Evolutionary conservation across 2,888 invertebrate species (phyloP).

Genomic region (Chrysolina haemoptera): DNA sequence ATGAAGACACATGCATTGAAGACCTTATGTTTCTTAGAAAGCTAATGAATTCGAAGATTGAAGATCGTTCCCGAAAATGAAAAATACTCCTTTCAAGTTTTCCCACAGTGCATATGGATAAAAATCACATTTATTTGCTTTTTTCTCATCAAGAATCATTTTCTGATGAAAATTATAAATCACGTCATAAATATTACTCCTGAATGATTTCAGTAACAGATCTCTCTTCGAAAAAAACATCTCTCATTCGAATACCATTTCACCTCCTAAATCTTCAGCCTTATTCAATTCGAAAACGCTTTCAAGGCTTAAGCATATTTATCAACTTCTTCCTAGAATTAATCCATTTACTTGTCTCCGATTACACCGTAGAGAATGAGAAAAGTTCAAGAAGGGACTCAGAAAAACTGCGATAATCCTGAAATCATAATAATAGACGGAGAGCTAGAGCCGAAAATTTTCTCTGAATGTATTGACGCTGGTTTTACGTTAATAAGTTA

Average conservation of each 20-base stretch:
- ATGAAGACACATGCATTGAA: too few relatives aligned
- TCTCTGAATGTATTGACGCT: too few relatives aligned
- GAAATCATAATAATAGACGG: constrained; percentile 27
- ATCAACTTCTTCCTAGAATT: constrained; percentile 10
- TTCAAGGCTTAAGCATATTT: constrained; percentile 11
- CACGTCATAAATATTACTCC: neutral
- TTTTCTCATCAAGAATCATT: too few relatives aligned
- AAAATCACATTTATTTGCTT: too few relatives aligned
- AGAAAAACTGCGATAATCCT: constrained; percentile 17
- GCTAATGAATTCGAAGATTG: too few relatives aligned
- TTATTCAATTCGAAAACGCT: constrained; percentile 23
- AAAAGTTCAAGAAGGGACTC: constrained; percentile 23
- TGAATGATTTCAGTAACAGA: neutral
- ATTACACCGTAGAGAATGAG: constrained; percentile 30
- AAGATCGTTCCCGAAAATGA: too few relatives aligned
- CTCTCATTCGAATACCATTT: neutral
- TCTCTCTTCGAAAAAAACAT: neutral
- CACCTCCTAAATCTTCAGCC: neutral
- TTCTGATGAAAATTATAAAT: neutral
- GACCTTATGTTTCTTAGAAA: too few relatives aligned
- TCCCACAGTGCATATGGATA: too few relatives aligned
- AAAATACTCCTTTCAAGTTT: too few relatives aligned
- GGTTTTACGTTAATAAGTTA: too few relatives aligned
- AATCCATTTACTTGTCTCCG: constrained; percentile 20
- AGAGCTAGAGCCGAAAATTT: too few relatives aligned